Evolutionary conservation across 2,888 invertebrate genomes (phyloP).

Genomic region (Chymomyza caudatula): DNA sequence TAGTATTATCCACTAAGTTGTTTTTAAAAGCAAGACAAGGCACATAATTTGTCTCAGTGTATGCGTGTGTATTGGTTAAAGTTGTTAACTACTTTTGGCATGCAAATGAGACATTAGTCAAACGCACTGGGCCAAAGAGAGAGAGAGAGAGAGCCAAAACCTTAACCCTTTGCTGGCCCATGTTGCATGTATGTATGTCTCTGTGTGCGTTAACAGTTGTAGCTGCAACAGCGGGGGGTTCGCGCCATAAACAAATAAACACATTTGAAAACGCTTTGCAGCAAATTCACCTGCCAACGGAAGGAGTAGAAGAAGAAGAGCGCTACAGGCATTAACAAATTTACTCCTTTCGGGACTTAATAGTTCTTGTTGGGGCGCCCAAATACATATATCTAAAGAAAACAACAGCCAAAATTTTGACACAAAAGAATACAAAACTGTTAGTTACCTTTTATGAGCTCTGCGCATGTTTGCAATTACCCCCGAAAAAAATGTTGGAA

Average conservation of each 20-base stretch:
- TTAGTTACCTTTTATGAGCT: slow-evolving; percentile 32
- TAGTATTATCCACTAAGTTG: slow-evolving; percentile 69
- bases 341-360: slow-evolving; percentile 67
- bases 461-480: slow-evolving; percentile 60
- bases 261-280: slow-evolving; percentile 66
- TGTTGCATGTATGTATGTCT: neutral
- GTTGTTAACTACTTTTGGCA: slow-evolving; percentile 74
- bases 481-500: slow-evolving; percentile 38
- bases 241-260: slow-evolving; percentile 69
- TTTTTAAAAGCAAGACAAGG: slow-evolving; percentile 72
- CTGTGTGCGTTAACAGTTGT: neutral
- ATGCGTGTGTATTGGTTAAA: slow-evolving; percentile 25
- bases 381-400: neutral
- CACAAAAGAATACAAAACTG: neutral
- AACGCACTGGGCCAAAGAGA: slow-evolving; percentile 59
- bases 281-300: slow-evolving; percentile 56
- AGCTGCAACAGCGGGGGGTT: neutral
- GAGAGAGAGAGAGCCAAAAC: neutral
- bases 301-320: slow-evolving; percentile 42
- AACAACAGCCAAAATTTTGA: neutral
- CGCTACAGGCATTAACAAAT: slow-evolving; percentile 73
- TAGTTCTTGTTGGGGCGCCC: slow-evolving; percentile 59
- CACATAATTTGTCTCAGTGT: slow-evolving; percentile 50
- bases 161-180: slow-evolving; percentile 38
- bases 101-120: slow-evolving; percentile 73